Percentiles rank a stretch among this genome's conserved stretches.
These are phyloP conservation scores for Drosophila ezoana DNA, from an alignment of 2,888 invertebrate species.

Conservation along the genomic window DNA sequence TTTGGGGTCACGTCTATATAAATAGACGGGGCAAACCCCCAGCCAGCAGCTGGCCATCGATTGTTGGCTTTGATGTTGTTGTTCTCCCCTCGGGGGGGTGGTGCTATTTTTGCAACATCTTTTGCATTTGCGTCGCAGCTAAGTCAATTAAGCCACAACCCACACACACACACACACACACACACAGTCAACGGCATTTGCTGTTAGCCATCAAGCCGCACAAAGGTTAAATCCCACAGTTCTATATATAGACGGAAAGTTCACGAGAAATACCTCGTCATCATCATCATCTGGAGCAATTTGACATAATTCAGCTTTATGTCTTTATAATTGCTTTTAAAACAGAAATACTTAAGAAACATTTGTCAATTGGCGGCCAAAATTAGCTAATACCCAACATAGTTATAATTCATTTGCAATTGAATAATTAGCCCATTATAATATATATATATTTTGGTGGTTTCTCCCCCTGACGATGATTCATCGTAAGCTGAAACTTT, in stretches of 20 bases:
- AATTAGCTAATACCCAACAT: constrained; percentile 26
- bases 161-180: constrained; percentile 1
- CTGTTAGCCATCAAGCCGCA: constrained; percentile 36
- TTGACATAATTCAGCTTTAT: constrained; percentile 52
- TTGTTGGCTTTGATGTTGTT: constrained; percentile 51
- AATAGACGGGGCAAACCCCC: constrained; percentile 39
- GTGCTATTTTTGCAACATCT: constrained; percentile 55
- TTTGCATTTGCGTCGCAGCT: constrained; percentile 51
- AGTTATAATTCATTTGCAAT: not conserved
- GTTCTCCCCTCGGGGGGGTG: not conserved
- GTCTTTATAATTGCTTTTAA: constrained; percentile 63
- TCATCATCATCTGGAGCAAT: constrained; percentile 36
- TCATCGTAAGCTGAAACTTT: constrained; percentile 36
- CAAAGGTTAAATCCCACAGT: constrained; percentile 54
- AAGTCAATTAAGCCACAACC: constrained; percentile 49
- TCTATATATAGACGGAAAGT: constrained; percentile 54
- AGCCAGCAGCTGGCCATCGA: constrained; percentile 29
- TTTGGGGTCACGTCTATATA: constrained; percentile 48
- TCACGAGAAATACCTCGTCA: constrained; percentile 52
- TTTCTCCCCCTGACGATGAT: constrained; percentile 27
- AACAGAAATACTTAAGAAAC: constrained; percentile 32
- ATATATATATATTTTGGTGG: constrained; percentile 5
- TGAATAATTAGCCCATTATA: constrained; percentile 14
- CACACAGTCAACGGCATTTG: constrained; percentile 19
- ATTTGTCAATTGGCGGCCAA: constrained; percentile 52